Evolutionary conservation across 2,888 invertebrate species (phyloP).

Genomic region (Cataglyphis albicans): DNA sequence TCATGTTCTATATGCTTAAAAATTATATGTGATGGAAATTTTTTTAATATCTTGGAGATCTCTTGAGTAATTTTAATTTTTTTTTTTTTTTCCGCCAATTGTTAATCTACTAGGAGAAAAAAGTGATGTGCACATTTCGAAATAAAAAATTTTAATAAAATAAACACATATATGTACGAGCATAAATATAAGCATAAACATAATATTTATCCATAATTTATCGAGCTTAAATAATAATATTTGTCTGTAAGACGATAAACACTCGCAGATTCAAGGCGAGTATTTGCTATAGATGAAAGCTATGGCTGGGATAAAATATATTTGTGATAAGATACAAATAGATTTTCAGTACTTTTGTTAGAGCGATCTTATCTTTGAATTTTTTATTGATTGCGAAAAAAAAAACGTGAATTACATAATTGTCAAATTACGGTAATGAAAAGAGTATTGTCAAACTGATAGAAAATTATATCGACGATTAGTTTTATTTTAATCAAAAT

Average conservation of each 20-base stretch:
- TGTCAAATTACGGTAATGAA: not conserved
- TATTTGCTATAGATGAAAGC: slow-evolving; percentile 24
- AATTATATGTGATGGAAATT: not conserved
- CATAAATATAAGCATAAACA: slow-evolving; percentile 46
- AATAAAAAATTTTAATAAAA: slow-evolving; percentile 41
- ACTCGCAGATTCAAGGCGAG: slow-evolving; percentile 13
- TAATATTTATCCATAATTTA: no score
- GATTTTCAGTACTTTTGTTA: not conserved
- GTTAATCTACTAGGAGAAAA: not conserved
- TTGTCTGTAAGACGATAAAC: slow-evolving; percentile 56
- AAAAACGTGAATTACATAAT: not conserved
- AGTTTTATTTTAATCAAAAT: not conserved
- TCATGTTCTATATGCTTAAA: no score
- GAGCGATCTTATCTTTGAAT: not conserved
- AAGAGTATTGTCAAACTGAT: not conserved
- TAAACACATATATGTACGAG: slow-evolving; percentile 65
- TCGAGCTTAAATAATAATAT: slow-evolving; percentile 62
- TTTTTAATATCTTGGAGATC: not conserved
- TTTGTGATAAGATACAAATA: not conserved
- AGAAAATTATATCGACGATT: not conserved
- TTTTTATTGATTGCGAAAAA: not conserved
- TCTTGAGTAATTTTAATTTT: not conserved
- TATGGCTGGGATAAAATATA: not conserved
- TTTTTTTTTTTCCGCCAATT: not conserved
- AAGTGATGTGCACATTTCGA: not conserved